Conservation (phyloP, 2,797 vertebrate genomes). For the Pterois miles region DNA sequence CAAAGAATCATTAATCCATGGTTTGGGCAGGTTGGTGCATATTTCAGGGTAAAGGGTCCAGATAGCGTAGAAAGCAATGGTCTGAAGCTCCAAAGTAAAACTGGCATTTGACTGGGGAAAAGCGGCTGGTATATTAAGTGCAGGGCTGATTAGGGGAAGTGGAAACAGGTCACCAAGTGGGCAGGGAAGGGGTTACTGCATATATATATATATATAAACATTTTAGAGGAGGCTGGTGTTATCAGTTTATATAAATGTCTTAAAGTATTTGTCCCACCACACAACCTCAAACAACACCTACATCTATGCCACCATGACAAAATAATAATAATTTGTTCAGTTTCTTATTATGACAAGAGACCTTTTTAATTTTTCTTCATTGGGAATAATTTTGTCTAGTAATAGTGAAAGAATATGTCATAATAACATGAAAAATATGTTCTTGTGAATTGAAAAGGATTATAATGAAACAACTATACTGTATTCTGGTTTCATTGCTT, state of each 20-base stretch:
- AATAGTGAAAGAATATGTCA: not conserved
- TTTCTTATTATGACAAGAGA: not conserved
- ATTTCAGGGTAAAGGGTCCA: not conserved
- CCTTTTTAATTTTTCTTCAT: not conserved
- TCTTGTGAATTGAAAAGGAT: not conserved
- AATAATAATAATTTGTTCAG: not conserved
- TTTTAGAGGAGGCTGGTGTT: too few species aligned
- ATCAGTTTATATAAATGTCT: not conserved
- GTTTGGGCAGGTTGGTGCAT: not conserved
- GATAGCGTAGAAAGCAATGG: not conserved
- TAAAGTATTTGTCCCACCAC: not conserved
- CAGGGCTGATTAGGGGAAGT: not conserved
- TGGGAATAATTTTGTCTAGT: rapidly evolving
- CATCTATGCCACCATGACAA: not conserved
- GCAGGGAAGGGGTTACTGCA: too few species aligned
- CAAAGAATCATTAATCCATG: not conserved
- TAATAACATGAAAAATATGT: not conserved
- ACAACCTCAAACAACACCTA: not conserved
- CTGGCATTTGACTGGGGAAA: not conserved
- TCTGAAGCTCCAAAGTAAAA: not conserved
- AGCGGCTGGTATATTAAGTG: not conserved
- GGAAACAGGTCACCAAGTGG: not conserved
- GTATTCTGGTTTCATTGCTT: not conserved
- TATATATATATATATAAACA: too few species aligned
- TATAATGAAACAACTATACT: too few species aligned